These are phyloP conservation scores for Coranthus polyacanthus DNA, from an alignment of 2,797 vertebrate species.

Conservation along the genomic window DNA sequence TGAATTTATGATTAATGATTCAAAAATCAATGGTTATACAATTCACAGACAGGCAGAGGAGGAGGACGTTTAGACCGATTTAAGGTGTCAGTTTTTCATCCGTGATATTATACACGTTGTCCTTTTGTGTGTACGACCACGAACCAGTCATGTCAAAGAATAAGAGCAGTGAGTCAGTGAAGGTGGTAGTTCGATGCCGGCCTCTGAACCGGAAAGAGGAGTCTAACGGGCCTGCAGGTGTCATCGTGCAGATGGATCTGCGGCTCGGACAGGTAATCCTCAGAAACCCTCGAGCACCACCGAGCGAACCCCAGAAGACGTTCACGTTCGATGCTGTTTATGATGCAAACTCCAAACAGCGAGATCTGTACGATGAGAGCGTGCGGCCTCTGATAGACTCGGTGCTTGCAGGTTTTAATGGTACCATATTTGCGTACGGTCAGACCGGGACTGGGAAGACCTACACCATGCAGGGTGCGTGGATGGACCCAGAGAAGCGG, in stretches of 20 bases:
- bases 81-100: constrained; percentile 4
- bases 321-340: constrained; percentile 98
- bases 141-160: constrained; percentile 84
- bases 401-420: constrained; percentile 93
- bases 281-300: constrained; percentile 88
- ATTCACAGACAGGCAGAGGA: constrained; percentile 19
- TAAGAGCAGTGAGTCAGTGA: constrained; percentile 91
- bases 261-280: constrained; percentile 94
- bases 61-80: constrained; percentile 25
- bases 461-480: constrained; percentile 96
- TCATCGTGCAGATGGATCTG: constrained; percentile 91
- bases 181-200: constrained; percentile 95
- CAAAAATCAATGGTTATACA: constrained; percentile 32
- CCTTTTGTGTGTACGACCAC: constrained; percentile 3
- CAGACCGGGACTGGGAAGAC: constrained; percentile 98
- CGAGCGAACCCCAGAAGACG: constrained; percentile 91
- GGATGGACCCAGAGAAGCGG: constrained; percentile 91
- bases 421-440: constrained; percentile 95
- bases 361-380: constrained; percentile 94
- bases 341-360: constrained; percentile 90
- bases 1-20: constrained; percentile 49
- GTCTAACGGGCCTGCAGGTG: constrained; percentile 84
- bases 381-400: constrained; percentile 94
- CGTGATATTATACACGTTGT: constrained; percentile 2
- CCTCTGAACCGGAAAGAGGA: constrained; percentile 92